Base-by-base conservation (phyloP, 1,140 invertebrate genomes). In the Drosophila rhopaloa region DNA sequence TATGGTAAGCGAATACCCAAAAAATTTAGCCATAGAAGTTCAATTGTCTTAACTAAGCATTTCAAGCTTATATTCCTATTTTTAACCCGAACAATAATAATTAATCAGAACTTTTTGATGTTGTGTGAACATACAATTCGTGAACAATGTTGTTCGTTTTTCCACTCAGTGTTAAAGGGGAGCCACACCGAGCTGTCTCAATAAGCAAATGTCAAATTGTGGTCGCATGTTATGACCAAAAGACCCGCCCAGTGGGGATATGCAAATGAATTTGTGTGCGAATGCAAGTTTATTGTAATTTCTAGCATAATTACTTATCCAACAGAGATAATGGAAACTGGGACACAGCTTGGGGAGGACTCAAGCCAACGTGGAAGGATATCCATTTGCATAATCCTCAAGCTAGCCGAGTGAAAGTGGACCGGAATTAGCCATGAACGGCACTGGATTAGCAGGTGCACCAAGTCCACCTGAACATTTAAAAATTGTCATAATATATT, bases 291-390 rank as follows among this genome's bases (percentile, higher is more conserved):
- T 86, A 81, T 81, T 85, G 65, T 81, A 79, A 78, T 79, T 81
- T 79, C 83, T 76, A 50, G 70, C 75, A 82, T 86, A 85, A 86
- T 85, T 81, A 85, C 79, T 82, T 86, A 86, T 81, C 66, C 78
- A 71, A 48, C 66, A 58, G 57, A 81, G 78, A 81, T 86, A 86
- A 81, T 86, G 56, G 70, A 70, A 85, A 75, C 37, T 59, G 38
- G 58, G 62, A 46, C 58, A 61, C 29, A 24, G 53, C 51, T 43
- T 27, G 51, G 40, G 50, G 35, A 54, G n/a, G 41, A 13, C 50
- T 55, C 40, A 68, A 65, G 67, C 62, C 60, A 55, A 71, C 53
- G 35, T 44, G 43, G 63, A 47, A 61, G 40, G 19, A 48, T 47
- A 57, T 63, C 40, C 48, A 85, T 84, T 85, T 85, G 73, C 81